phyloP scores from a whole-genome alignment of 2,888 invertebrate genomes.

The Parascotia fuliginaria region DNA sequence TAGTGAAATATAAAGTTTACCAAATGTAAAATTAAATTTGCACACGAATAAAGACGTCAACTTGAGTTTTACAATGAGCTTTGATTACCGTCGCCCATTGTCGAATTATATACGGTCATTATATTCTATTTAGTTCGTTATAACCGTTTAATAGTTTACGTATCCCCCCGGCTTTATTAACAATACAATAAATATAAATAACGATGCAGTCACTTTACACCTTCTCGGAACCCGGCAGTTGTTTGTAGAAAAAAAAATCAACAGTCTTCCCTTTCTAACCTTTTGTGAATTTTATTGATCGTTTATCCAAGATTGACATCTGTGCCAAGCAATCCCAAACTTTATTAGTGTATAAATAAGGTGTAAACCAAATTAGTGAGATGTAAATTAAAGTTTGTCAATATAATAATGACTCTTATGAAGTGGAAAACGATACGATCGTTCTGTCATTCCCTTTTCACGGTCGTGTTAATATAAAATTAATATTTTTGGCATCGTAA shows the following conservation, averaged over 20 bases:
- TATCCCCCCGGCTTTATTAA: slow-evolving; percentile 82
- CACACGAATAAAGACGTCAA: slow-evolving; percentile 75
- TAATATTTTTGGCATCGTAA: slow-evolving; percentile 67
- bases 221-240: slow-evolving; percentile 83
- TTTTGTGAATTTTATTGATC: slow-evolving; percentile 63
- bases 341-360: slow-evolving; percentile 22
- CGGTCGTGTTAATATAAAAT: slow-evolving; percentile 78
- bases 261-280: slow-evolving; percentile 56
- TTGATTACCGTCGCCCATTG: slow-evolving; percentile 78
- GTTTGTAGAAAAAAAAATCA: slow-evolving; percentile 62
- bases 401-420: slow-evolving; percentile 72
- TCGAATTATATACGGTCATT: slow-evolving; percentile 82
- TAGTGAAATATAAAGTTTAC: slow-evolving; percentile 24
- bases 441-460: slow-evolving; percentile 81
- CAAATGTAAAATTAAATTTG: slow-evolving; percentile 46
- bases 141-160: slow-evolving; percentile 84
- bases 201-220: slow-evolving; percentile 85
- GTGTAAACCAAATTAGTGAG: slow-evolving; percentile 10
- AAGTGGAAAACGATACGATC: slow-evolving; percentile 82
- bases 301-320: slow-evolving; percentile 30
- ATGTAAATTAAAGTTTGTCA: slow-evolving; percentile 35
- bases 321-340: slow-evolving; percentile 31
- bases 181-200: slow-evolving; percentile 85
- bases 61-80: slow-evolving; percentile 71
- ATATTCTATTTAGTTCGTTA: slow-evolving; percentile 86